A percentile compares a stretch with the other conserved stretches of the same genome.
phyloP scores from a whole-genome alignment of 2,113 vertebrate genomes.

The Vanacampus margaritifer region DNA sequence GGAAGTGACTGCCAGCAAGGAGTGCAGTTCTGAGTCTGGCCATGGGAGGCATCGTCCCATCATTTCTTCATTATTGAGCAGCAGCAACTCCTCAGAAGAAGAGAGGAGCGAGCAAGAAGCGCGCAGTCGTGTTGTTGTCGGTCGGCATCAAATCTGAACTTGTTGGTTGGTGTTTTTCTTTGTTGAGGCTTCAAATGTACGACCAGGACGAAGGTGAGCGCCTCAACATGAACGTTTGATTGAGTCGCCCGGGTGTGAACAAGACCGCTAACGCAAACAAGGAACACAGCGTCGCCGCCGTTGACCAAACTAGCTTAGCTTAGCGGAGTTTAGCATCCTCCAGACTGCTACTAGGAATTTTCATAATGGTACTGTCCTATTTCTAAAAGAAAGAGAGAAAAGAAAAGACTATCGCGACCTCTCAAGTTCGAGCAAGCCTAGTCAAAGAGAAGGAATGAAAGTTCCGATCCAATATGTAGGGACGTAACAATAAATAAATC shows the following conservation, averaged over 20 bases:
- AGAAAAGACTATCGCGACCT: too few relatives aligned
- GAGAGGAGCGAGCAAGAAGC: background rate
- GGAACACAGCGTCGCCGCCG: background rate
- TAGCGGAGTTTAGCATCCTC: background rate
- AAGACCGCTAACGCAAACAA: background rate
- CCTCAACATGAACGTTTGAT: fast-evolving
- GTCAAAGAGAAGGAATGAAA: too few relatives aligned
- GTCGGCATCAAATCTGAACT: background rate
- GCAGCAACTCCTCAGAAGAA: background rate
- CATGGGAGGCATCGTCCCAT: background rate
- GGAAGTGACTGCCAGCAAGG: too few relatives aligned
- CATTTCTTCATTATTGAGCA: background rate
- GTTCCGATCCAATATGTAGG: too few relatives aligned
- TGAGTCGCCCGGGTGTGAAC: background rate
- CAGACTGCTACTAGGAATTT: too few relatives aligned
- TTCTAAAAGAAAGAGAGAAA: too few relatives aligned
- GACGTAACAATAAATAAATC: too few relatives aligned
- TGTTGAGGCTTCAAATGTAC: conserved; percentile 58
- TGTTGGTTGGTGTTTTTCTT: background rate
- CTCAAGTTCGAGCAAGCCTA: too few relatives aligned
- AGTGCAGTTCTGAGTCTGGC: too few relatives aligned
- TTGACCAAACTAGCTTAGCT: background rate
- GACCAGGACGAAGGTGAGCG: conserved; percentile 77
- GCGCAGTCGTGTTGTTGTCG: background rate
- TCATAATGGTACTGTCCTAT: too few relatives aligned